A percentile compares a stretch with the other conserved stretches of the same genome.
phyloP scores from a whole-genome alignment of 2,113 vertebrate genomes.

The Spea bombifrons region DNA sequence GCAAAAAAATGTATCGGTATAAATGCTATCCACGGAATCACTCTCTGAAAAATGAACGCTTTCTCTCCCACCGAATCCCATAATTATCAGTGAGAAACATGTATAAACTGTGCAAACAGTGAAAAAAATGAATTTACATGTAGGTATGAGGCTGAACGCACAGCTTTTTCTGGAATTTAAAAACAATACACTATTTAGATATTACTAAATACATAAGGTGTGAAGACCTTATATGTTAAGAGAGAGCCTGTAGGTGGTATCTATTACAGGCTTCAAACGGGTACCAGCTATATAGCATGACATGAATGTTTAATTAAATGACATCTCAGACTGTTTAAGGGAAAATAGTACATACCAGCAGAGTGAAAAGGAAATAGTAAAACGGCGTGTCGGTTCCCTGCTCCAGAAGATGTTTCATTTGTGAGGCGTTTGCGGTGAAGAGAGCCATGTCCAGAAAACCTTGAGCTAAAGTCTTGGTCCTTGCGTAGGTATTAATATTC shows the following conservation, averaged over 20 bases:
- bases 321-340: neutral
- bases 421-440: slow-evolving; percentile 49
- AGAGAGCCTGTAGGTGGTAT: no score
- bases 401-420: slow-evolving; percentile 54
- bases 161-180: neutral
- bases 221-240: no score
- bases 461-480: slow-evolving; percentile 35
- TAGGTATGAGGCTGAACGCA: neutral
- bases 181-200: neutral
- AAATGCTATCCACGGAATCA: neutral
- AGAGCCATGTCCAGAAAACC: slow-evolving; percentile 44
- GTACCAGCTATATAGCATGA: no score
- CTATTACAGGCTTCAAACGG: no score
- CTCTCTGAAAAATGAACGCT: neutral
- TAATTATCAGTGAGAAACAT: neutral
- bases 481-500: slow-evolving; percentile 31
- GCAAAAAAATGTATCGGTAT: neutral
- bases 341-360: slow-evolving; percentile 34
- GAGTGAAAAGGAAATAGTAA: slow-evolving; percentile 48
- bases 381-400: slow-evolving; percentile 38
- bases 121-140: neutral
- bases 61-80: neutral
- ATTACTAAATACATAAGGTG: no score
- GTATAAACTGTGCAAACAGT: neutral
- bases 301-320: no score